These are phyloP conservation scores for Metellina segmentata DNA, from an alignment of 2,888 invertebrate species.

Conservation along the genomic window DNA sequence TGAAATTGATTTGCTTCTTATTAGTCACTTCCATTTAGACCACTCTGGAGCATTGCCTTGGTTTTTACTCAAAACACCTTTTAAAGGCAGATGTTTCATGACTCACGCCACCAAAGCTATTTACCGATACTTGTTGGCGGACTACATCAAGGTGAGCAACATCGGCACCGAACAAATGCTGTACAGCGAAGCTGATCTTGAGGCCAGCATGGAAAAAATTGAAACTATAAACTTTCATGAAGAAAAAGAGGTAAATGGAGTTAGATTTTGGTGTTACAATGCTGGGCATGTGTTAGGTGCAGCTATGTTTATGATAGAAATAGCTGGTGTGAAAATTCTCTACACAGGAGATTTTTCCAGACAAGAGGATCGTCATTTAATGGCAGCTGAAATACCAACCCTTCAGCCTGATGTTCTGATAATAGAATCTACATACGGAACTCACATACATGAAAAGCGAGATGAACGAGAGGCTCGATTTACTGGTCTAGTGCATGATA, in stretches of 20 bases:
- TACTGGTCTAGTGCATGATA: constrained; percentile 95
- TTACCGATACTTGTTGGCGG: constrained; percentile 98
- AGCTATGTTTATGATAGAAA: constrained; percentile 99
- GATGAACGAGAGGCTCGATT: constrained; percentile 97
- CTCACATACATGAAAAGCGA: constrained; percentile 98
- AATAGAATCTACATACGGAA: constrained; percentile 99
- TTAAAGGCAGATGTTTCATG: constrained; percentile 99
- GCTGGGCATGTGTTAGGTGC: constrained; percentile 99
- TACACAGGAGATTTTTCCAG: constrained; percentile 99
- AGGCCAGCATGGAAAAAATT: constrained; percentile 98
- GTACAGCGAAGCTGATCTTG: constrained; percentile 97
- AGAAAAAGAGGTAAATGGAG: constrained; percentile 95
- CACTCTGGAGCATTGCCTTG: constrained; percentile 99
- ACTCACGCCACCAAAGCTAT: constrained; percentile 99
- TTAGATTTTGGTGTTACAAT: constrained; percentile 99
- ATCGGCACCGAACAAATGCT: constrained; percentile 98
- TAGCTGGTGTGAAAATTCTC: constrained; percentile 95
- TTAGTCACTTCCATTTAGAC: constrained; percentile 95
- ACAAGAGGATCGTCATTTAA: constrained; percentile 98
- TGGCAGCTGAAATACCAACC: constrained; percentile 99
- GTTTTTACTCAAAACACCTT: constrained; percentile 98
- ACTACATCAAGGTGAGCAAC: constrained; percentile 99
- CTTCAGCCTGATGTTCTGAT: constrained; percentile 98
- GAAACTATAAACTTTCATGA: constrained; percentile 99
- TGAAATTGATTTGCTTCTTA: constrained; percentile 93